phyloP scores from a whole-genome alignment of 2,113 vertebrate genomes.

The Pavo muticus region DNA sequence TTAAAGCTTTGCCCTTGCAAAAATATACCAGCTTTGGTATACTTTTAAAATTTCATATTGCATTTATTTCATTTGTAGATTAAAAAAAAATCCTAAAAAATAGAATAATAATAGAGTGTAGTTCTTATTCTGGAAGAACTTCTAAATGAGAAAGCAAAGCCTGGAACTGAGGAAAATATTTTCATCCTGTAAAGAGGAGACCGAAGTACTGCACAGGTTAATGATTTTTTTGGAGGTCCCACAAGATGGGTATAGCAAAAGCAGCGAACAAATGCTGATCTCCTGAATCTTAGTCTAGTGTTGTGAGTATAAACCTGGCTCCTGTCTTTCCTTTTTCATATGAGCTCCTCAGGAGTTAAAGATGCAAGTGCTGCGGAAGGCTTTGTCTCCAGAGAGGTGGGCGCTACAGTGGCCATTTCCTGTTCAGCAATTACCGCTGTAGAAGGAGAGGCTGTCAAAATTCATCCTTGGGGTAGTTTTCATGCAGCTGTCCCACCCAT shows the following conservation, averaged over 20 bases:
- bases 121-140: not conserved
- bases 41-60: fast-evolving
- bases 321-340: not conserved
- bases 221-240: not conserved
- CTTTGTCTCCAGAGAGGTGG: fast-evolving
- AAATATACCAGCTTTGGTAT: not conserved
- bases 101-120: not conserved
- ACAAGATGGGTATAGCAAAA: not conserved
- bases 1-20: not conserved
- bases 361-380: not conserved
- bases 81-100: not conserved
- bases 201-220: not conserved
- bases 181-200: not conserved
- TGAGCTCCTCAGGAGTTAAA: not conserved
- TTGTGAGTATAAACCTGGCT: not conserved
- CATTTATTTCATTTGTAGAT: not conserved
- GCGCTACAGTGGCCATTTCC: not conserved
- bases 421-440: not conserved
- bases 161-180: not conserved
- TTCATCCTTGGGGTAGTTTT: not conserved
- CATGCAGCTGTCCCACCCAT: fast-evolving
- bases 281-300: not conserved
- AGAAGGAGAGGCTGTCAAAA: not conserved
- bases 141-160: not conserved
- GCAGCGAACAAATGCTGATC: not conserved